These are phyloP conservation scores for Cercocebus atys DNA, from an alignment of 2,113 vertebrate genomes.

Conservation along the genomic window DNA sequence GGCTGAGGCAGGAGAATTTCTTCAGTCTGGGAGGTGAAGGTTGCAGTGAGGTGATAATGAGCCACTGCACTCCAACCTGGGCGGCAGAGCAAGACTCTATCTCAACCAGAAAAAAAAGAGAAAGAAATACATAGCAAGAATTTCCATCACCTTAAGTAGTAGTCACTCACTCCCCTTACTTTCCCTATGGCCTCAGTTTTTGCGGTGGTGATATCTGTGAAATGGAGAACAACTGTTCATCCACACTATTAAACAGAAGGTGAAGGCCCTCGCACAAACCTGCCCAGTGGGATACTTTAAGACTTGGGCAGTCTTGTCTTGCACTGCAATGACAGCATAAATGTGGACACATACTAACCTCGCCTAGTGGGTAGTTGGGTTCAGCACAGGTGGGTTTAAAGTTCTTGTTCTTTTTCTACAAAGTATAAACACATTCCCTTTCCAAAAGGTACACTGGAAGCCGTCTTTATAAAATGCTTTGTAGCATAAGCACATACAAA, in stretches of 20 bases:
- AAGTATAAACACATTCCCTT: not conserved
- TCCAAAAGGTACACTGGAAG: not conserved
- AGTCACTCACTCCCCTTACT: not conserved
- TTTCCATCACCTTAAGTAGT: not conserved
- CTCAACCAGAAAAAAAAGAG: too few species aligned
- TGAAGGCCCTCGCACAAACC: not conserved
- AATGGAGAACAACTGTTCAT: not conserved
- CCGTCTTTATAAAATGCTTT: not conserved
- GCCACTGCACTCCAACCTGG: too few species aligned
- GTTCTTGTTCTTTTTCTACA: conserved; percentile 14
- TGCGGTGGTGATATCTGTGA: not conserved
- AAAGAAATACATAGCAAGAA: not conserved
- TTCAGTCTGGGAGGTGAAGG: too few species aligned
- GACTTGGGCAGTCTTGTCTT: not conserved
- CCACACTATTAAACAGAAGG: not conserved
- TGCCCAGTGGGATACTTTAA: not conserved
- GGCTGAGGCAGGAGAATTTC: too few species aligned
- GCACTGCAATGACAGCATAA: not conserved
- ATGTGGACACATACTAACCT: not conserved
- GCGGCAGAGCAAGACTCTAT: too few species aligned
- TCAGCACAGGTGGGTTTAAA: not conserved
- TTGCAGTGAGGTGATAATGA: too few species aligned
- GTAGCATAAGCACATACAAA: not conserved
- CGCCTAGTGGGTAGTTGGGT: not conserved
- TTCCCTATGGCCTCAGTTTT: not conserved